phyloP scores from a whole-genome alignment of 2,797 vertebrate genomes.

The Anolis apletophallus region DNA sequence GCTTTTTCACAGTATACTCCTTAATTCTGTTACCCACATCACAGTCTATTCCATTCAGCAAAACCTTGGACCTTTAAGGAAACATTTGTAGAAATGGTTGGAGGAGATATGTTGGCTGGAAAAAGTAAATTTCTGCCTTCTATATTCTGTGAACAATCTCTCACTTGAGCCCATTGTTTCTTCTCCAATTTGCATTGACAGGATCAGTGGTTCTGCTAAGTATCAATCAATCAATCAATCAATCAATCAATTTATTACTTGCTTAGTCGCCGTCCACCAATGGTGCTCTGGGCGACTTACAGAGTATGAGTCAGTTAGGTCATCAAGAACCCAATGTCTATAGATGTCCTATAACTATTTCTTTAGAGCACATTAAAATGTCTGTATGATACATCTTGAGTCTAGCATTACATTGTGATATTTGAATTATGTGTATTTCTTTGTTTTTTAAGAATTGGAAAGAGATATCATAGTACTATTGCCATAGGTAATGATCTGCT shows the following conservation, averaged over 20 bases:
- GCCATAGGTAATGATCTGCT: constrained; percentile 40
- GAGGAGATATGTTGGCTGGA: not conserved
- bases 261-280: too few species aligned
- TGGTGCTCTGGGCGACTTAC: too few species aligned
- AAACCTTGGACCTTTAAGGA: not conserved
- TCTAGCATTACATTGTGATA: not conserved
- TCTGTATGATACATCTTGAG: not conserved
- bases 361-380: not conserved
- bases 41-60: not conserved
- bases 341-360: not conserved
- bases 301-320: too few species aligned
- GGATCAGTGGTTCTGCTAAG: not conserved
- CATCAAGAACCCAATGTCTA: not conserved
- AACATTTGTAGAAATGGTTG: not conserved
- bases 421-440: not conserved
- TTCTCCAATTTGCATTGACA: not conserved
- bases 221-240: too few species aligned
- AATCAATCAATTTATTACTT: too few species aligned
- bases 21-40: not conserved
- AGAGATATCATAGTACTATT: constrained; percentile 1
- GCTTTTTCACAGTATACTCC: not conserved
- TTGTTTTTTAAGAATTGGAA: not conserved
- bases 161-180: constrained; percentile 1
- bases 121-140: not conserved
- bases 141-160: not conserved